Percentiles rank a stretch among this genome's conserved stretches.
Conservation (phyloP, 2,113 vertebrate genomes). For the Daphoenositta chrysoptera region DNA sequence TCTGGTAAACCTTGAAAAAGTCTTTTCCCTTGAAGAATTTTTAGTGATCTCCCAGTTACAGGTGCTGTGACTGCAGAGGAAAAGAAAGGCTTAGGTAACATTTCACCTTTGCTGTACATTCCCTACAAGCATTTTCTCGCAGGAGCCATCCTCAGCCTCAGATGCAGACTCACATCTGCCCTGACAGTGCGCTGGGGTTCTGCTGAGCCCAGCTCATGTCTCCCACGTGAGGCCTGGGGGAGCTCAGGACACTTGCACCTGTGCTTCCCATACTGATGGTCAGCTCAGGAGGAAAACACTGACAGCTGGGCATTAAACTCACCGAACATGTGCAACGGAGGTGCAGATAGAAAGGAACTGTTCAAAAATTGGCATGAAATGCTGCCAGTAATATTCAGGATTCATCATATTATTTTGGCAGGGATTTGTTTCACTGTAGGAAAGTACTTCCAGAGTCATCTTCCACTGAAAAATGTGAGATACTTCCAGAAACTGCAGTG, state of each 20-base stretch:
- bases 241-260: background rate
- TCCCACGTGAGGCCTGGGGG: background rate
- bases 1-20: background rate
- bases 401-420: conserved; percentile 66
- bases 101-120: background rate
- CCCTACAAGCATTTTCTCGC: background rate
- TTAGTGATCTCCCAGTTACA: background rate
- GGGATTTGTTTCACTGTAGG: conserved; percentile 60
- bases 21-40: background rate
- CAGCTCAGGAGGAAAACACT: background rate
- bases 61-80: background rate
- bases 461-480: conserved; percentile 59
- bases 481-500: conserved; percentile 57
- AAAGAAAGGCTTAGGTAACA: background rate
- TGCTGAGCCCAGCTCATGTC: background rate
- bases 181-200: background rate
- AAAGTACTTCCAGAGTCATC: conserved; percentile 62
- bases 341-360: background rate
- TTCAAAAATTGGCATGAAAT: conserved; percentile 37
- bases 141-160: background rate
- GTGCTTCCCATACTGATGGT: background rate
- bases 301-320: conserved; percentile 26
- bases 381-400: conserved; percentile 55
- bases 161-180: background rate
- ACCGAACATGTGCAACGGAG: background rate